Percentiles rank a stretch among this genome's conserved stretches.
Evolutionary conservation across 2,888 invertebrate species (phyloP).

Genomic region (Leptarthrus brevirostris): DNA sequence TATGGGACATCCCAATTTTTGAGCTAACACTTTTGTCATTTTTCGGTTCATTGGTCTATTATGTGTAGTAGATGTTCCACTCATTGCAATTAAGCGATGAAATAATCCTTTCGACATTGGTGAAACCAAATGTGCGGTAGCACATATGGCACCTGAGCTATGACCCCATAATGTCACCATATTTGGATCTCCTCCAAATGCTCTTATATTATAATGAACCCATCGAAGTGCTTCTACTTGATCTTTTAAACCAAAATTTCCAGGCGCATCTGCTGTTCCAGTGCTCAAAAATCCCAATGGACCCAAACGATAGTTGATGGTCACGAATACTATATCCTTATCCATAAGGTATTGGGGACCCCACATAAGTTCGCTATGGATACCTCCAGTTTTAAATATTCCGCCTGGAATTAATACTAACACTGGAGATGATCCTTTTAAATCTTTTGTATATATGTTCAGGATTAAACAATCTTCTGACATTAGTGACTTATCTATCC

Average conservation of each 20-base stretch:
- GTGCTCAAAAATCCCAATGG: too few relatives aligned
- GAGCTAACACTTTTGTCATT: constrained; percentile 71
- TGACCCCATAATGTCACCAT: constrained; percentile 74
- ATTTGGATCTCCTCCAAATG: too few relatives aligned
- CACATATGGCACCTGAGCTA: constrained; percentile 69
- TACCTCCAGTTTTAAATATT: constrained; percentile 57
- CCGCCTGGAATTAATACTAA: constrained; percentile 63
- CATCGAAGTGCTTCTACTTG: constrained; percentile 74
- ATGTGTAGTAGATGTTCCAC: constrained; percentile 71
- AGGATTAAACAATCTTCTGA: too few relatives aligned
- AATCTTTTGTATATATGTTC: constrained; percentile 71
- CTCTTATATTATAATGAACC: constrained; percentile 75
- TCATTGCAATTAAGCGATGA: constrained; percentile 76
- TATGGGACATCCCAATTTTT: constrained; percentile 69
- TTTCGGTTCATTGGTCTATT: constrained; percentile 67
- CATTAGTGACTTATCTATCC: constrained; percentile 57
- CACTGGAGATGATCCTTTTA: constrained; percentile 57
- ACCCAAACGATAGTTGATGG: too few relatives aligned
- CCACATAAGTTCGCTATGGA: constrained; percentile 57
- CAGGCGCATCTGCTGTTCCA: too few relatives aligned
- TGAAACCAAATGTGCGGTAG: constrained; percentile 70
- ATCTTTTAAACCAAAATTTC: too few relatives aligned
- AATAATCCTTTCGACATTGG: constrained; percentile 75
- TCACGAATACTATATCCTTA: too few relatives aligned
- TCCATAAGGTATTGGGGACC: constrained; percentile 62